Evolutionary conservation across 23 tunicate genomes (phyloP).

Genomic region (Trididemnum nubilum): DNA sequence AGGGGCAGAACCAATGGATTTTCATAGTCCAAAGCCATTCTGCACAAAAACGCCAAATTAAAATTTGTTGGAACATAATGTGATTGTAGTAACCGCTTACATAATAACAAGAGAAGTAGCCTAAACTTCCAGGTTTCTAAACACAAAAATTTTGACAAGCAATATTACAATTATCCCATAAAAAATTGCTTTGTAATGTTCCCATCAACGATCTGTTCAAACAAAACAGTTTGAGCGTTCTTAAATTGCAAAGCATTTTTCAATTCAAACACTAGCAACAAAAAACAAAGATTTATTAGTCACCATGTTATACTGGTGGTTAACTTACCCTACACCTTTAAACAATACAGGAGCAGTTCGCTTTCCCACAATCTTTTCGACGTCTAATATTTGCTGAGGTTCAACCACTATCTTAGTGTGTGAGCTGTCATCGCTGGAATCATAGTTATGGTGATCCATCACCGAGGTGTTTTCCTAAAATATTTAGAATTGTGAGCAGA

Average conservation of each 20-base stretch:
- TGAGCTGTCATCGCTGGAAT: conserved; percentile 76
- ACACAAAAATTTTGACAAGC: too few relatives aligned
- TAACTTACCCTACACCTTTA: conserved; percentile 90
- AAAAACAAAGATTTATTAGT: too few relatives aligned
- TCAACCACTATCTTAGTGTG: conserved; percentile 93
- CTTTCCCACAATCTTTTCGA: conserved; percentile 76
- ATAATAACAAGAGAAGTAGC: too few relatives aligned
- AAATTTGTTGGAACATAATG: background rate
- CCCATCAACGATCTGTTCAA: too few relatives aligned
- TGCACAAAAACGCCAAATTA: background rate
- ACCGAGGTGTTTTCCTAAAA: conserved; percentile 70
- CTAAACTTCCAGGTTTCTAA: too few relatives aligned
- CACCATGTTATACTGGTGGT: too few relatives aligned
- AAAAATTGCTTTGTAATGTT: too few relatives aligned
- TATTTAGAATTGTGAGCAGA: background rate
- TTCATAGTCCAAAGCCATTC: conserved; percentile 85
- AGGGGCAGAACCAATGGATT: conserved; percentile 79
- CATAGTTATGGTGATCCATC: conserved; percentile 89
- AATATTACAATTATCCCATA: too few relatives aligned
- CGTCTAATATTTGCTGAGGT: conserved; percentile 40
- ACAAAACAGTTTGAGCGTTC: too few relatives aligned
- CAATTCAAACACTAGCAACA: too few relatives aligned
- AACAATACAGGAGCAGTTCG: conserved; percentile 61
- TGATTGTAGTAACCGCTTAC: too few relatives aligned
- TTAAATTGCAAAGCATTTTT: too few relatives aligned